phyloP scores from a whole-genome alignment of 2,113 vertebrate genomes.

The Uropsilus gracilis region DNA sequence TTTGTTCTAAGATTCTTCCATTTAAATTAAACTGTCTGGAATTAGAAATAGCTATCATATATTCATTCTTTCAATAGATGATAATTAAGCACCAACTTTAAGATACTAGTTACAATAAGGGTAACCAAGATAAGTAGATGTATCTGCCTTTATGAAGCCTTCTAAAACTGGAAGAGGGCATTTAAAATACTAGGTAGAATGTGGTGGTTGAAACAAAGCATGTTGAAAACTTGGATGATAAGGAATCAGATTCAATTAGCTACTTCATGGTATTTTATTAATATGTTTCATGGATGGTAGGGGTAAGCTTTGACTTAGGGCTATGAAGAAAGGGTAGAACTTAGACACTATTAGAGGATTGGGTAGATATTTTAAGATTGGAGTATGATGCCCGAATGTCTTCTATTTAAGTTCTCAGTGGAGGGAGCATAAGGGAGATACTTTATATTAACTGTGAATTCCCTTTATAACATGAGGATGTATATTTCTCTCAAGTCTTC shows the following conservation, averaged over 20 bases:
- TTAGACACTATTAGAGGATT: background rate
- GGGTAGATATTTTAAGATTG: background rate
- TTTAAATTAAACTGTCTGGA: background rate
- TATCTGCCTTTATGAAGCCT: background rate
- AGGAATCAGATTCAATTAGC: background rate
- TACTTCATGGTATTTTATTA: background rate
- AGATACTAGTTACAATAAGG: background rate
- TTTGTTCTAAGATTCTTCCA: constrained; percentile 34
- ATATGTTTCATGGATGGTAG: background rate
- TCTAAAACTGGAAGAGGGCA: background rate
- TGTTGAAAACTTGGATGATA: background rate
- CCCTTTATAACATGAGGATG: background rate
- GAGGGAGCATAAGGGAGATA: background rate
- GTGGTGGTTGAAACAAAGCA: background rate
- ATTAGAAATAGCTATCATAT: constrained; percentile 35
- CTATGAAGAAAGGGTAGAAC: background rate
- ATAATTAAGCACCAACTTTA: constrained; percentile 6
- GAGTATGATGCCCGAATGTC: background rate
- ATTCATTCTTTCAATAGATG: constrained; percentile 23
- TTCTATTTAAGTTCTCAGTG: background rate
- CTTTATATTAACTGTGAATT: background rate
- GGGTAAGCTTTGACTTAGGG: background rate
- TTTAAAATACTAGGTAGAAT: background rate
- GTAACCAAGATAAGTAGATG: background rate
- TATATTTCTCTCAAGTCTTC: background rate